Percentiles rank a stretch among this genome's conserved stretches.
phyloP scores from a whole-genome alignment of 2,797 vertebrate species.

The Pantherophis vulpinus region DNA sequence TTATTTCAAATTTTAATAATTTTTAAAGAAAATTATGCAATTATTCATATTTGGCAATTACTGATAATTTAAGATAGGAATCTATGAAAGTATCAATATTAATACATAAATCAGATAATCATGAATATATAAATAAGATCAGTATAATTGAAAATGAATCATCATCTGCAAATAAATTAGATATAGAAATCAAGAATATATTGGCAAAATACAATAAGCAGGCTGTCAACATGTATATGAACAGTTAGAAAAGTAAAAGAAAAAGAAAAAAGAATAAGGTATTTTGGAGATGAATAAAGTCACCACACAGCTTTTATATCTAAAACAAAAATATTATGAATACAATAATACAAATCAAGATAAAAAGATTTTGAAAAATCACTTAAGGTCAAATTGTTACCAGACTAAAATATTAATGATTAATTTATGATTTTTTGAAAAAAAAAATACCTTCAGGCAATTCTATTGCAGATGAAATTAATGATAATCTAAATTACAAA shows the following conservation, averaged over 20 bases:
- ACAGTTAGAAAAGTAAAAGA: not conserved
- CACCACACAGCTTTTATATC: not conserved
- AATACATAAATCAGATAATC: not conserved
- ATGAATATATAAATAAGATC: not conserved
- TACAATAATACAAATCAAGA: not conserved
- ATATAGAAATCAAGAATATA: not conserved
- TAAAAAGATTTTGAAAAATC: not conserved
- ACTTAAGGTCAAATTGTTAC: not conserved
- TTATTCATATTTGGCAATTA: not conserved
- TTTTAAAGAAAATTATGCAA: not conserved
- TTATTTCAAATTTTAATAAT: not conserved
- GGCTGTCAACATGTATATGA: not conserved
- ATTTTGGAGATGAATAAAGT: not conserved
- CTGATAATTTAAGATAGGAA: not conserved
- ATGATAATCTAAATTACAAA: not conserved
- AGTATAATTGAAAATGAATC: not conserved
- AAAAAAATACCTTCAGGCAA: not conserved
- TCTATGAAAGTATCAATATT: not conserved
- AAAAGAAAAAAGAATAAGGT: not conserved
- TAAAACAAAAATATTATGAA: not conserved
- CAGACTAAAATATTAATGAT: not conserved
- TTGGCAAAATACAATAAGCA: not conserved
- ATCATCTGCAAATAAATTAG: not conserved
- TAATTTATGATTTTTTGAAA: not conserved
- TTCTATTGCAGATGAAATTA: not conserved